These are phyloP conservation scores for Excalfactoria chinensis DNA, from an alignment of 2,113 vertebrate species.

Conservation along the genomic window DNA sequence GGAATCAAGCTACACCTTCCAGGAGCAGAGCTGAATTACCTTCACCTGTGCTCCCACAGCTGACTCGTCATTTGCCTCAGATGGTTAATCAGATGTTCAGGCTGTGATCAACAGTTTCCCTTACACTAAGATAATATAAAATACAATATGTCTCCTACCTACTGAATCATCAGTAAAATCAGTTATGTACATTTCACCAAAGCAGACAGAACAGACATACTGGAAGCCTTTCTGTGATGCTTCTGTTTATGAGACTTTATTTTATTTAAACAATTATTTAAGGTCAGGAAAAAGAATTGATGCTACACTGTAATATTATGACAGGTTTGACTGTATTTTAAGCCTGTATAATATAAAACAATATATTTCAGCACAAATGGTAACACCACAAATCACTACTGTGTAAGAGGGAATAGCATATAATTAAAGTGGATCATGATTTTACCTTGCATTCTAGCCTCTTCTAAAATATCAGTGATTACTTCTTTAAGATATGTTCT, in stretches of 20 bases:
- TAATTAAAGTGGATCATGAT: neutral
- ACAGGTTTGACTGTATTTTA: neutral
- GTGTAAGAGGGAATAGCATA: neutral
- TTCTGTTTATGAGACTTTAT: neutral
- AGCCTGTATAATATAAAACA: neutral
- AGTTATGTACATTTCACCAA: neutral
- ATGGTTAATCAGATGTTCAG: too few species aligned
- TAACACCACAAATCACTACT: neutral
- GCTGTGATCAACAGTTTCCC: too few species aligned
- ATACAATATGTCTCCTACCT: accelerated
- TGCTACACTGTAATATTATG: accelerated
- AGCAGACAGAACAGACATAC: neutral
- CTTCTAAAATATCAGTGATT: neutral
- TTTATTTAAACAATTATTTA: neutral
- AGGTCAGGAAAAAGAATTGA: neutral
- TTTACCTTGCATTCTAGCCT: neutral
- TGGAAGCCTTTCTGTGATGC: neutral
- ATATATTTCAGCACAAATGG: accelerated
- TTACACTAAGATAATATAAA: neutral
- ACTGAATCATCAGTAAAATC: neutral
- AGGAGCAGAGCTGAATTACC: too few species aligned
- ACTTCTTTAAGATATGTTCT: neutral
- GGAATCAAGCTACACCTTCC: too few species aligned
- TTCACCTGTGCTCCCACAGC: too few species aligned
- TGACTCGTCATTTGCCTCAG: too few species aligned